Evolutionary conservation across 2,797 vertebrate genomes (phyloP).

Genomic region (Lemur catta): DNA sequence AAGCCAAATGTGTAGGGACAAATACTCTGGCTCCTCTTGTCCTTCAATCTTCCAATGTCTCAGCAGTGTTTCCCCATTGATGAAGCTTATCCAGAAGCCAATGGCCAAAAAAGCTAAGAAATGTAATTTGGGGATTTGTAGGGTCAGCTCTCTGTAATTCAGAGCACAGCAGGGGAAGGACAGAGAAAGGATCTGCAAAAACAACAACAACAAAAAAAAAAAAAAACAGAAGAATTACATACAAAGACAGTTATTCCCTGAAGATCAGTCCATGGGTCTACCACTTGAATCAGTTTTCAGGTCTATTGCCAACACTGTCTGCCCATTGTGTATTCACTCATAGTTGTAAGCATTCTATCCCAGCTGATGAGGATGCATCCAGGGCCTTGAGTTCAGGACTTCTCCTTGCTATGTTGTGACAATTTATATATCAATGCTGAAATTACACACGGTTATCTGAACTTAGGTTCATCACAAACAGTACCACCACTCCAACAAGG

Average conservation of each 20-base stretch:
- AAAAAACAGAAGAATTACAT: not conserved
- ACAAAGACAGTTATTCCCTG: not conserved
- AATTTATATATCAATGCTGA: not conserved
- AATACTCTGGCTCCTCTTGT: not conserved
- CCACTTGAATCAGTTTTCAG: not conserved
- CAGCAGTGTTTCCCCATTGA: not conserved
- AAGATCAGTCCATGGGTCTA: not conserved
- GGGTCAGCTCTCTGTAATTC: not conserved
- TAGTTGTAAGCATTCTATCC: not conserved
- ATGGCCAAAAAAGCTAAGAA: not conserved
- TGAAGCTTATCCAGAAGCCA: not conserved
- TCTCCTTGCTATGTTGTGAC: not conserved
- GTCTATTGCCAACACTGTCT: not conserved
- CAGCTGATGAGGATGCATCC: not conserved
- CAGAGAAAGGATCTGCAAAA: not conserved
- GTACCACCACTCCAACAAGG: not conserved
- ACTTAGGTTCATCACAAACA: not conserved
- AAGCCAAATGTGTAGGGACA: not conserved
- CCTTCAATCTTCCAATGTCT: not conserved
- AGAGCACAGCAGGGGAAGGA: not conserved
- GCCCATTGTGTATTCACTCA: not conserved
- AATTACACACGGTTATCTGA: not conserved
- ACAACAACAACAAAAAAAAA: not conserved
- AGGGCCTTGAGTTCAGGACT: not conserved
- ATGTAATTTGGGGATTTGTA: not conserved